A percentile compares a stretch with the other conserved stretches of the same genome.
Evolutionary conservation across 2,888 invertebrate species (phyloP).

Genomic region (Pyrocoelia pectoralis): DNA sequence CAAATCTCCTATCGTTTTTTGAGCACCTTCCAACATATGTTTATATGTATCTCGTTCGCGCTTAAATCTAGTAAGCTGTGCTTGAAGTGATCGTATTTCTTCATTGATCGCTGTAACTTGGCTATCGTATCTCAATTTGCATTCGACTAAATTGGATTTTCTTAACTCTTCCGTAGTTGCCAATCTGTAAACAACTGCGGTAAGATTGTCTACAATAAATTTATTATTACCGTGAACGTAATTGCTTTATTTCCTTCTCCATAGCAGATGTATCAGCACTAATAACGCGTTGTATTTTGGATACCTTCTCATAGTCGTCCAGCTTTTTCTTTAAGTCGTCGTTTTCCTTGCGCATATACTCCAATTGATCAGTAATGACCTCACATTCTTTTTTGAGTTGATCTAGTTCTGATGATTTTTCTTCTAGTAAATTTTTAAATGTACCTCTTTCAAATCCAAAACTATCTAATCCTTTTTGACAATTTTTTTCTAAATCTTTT

Average conservation of each 20-base stretch:
- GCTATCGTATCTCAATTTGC: constrained; percentile 85
- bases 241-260: constrained; percentile 77
- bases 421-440: constrained; percentile 74
- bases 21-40: constrained; percentile 88
- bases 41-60: constrained; percentile 89
- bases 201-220: background rate
- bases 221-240: constrained; percentile 67
- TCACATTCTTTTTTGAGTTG: constrained; percentile 73
- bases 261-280: constrained; percentile 78
- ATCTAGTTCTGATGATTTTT: constrained; percentile 77
- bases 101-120: constrained; percentile 82
- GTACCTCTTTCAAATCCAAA: constrained; percentile 69
- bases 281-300: constrained; percentile 81
- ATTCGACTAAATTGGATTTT: constrained; percentile 80
- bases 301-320: constrained; percentile 85
- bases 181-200: constrained; percentile 46
- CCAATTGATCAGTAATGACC: constrained; percentile 74
- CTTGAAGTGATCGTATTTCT: constrained; percentile 83
- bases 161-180: constrained; percentile 74
- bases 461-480: constrained; percentile 55
- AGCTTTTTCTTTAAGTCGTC: constrained; percentile 83
- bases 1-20: constrained; percentile 81
- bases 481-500: constrained; percentile 52
- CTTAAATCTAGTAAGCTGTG: constrained; percentile 81
- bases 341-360: constrained; percentile 76